Percentiles rank a stretch among this genome's conserved stretches.
Conservation (phyloP, 2,888 invertebrate species). For the Leptinotarsa peninsularis region DNA sequence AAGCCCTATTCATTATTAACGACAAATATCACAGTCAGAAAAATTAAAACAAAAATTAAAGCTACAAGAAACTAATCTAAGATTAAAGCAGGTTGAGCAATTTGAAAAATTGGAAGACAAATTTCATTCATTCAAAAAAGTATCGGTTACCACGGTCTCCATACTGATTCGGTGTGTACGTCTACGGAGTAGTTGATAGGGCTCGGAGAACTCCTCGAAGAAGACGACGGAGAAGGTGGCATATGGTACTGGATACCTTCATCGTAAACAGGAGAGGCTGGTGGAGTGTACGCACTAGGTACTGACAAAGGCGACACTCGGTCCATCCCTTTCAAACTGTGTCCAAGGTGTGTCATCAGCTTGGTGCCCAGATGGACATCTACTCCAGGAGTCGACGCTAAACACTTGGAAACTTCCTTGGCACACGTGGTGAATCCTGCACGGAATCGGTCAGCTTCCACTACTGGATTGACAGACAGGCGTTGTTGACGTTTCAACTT, state of each 20-base stretch:
- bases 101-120: conserved; percentile 27
- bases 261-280: conserved; percentile 66
- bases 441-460: conserved; percentile 84
- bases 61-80: conserved; percentile 34
- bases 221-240: conserved; percentile 73
- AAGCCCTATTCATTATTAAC: conserved; percentile 2
- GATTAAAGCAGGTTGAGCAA: conserved; percentile 45
- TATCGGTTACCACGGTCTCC: conserved; percentile 70
- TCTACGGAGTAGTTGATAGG: conserved; percentile 62
- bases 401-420: conserved; percentile 86
- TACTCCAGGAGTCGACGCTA: conserved; percentile 86
- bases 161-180: conserved; percentile 60
- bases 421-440: conserved; percentile 90
- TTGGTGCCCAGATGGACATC: conserved; percentile 87
- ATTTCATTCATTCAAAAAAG: conserved; percentile 21
- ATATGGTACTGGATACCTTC: conserved; percentile 72
- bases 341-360: conserved; percentile 89
- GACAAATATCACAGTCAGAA: conserved; percentile 34
- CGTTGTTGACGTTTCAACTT: conserved; percentile 84
- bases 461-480: conserved; percentile 76
- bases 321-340: conserved; percentile 83
- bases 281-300: conserved; percentile 68
- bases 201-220: conserved; percentile 67
- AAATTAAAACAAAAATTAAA: conserved; percentile 36
- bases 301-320: conserved; percentile 71